Base-by-base conservation (phyloP, 2,888 invertebrate genomes). In the Oscheius sp. region DNA sequence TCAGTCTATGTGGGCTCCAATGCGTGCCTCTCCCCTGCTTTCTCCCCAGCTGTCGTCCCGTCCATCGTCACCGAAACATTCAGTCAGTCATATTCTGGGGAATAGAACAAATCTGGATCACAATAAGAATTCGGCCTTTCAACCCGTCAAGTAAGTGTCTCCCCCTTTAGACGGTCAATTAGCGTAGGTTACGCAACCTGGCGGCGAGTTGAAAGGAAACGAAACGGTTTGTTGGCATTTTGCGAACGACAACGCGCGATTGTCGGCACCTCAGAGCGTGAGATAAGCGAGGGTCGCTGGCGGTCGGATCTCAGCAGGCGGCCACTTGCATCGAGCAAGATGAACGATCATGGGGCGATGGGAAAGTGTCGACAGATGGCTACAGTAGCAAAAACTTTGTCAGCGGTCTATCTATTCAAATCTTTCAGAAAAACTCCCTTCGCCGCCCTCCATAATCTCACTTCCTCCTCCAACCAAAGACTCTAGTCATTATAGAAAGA, bases 81-180 rank as follows among this genome's bases (percentile, higher is more conserved):
- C 68, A 17, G 73, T 74, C 67, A 70, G 68, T 4, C 72, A 68
- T 36, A 77, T 77, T 26, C 51, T 77, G n/a, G 66, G 71, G 14
- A 64, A 62, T 12, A 50, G 59, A 30, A 36, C 33, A 6, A 68
- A 68, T 30, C 72, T 76, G 65, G 69, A 77, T 33, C 78, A 78
- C 70, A 70, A 71, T 9, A 68, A 59, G 6, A 69, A 62, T 1
- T 76, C 76, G 2, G 68, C 75, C n/a, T 78, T 78, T 72, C 72
- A 75, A 57, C 70, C 74, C 33, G 78, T 78, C 41, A 69, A 70
- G 49, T 74, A 73, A 69, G 68, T 71, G 14, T 32, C 54, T 33
- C 22, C 36, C 4, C 28, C 54, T 28, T n/a, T 14, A 8, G 22
- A 20, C 41, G 59, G 59, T 62, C 62, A 62, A 62, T 62, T 59